Evolutionary conservation across 2,797 vertebrate genomes (phyloP).

Genomic region (Xiphorhynchus erythropygius): DNA sequence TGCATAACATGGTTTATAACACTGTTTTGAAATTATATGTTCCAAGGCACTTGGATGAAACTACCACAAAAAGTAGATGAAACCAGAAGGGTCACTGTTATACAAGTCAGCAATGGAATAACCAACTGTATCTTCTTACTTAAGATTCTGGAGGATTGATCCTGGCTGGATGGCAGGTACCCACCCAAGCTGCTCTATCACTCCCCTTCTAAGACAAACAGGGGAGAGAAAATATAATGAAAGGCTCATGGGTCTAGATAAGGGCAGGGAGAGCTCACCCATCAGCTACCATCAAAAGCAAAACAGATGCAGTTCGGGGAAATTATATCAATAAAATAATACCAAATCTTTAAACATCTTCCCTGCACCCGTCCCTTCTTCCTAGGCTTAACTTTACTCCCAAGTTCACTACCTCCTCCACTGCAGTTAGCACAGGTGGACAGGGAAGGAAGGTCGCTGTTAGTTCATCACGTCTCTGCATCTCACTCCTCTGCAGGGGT

Average conservation of each 20-base stretch:
- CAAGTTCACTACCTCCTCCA: neutral
- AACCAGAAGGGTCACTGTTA: neutral
- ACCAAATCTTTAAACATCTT: neutral
- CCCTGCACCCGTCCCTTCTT: neutral
- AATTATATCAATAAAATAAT: neutral
- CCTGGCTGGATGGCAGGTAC: neutral
- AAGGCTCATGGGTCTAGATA: rapidly evolving
- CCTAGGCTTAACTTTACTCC: neutral
- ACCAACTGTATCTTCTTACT: neutral
- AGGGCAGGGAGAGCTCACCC: neutral
- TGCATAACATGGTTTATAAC: neutral
- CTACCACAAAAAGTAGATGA: neutral
- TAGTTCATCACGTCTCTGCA: neutral
- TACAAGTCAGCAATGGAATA: neutral
- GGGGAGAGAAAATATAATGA: neutral
- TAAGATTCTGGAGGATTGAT: neutral
- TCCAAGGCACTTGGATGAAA: neutral
- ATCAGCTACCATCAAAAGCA: neutral
- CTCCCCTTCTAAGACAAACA: neutral
- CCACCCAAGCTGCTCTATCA: neutral
- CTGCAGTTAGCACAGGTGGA: neutral
- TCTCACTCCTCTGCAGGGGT: neutral
- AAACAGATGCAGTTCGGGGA: neutral
- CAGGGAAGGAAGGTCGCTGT: neutral
- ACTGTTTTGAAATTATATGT: neutral